Percentiles rank a stretch among this genome's conserved stretches.
Conservation (phyloP, 2,888 invertebrate genomes). For the Aporophyla nigra region DNA sequence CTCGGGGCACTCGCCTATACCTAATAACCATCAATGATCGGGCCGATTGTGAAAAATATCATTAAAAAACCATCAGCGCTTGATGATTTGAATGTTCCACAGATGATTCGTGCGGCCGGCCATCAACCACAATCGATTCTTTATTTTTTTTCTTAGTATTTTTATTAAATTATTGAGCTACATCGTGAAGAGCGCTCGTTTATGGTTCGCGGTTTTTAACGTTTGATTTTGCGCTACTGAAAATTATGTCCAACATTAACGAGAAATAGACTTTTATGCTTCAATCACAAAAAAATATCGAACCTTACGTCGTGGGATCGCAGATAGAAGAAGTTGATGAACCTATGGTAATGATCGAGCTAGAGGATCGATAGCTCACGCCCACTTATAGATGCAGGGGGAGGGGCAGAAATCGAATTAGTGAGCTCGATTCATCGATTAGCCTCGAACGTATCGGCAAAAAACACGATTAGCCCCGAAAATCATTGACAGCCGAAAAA, state of each 20-base stretch:
- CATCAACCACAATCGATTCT: constrained; percentile 90
- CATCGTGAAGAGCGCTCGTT: constrained; percentile 73
- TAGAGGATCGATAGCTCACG: constrained; percentile 87
- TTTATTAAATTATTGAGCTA: constrained; percentile 88
- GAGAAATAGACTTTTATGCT: constrained; percentile 22
- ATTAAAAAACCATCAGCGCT: constrained; percentile 91
- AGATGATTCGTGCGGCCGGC: constrained; percentile 83
- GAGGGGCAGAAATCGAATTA: constrained; percentile 90
- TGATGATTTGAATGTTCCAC: constrained; percentile 88
- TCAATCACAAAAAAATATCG: constrained; percentile 29
- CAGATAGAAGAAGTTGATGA: constrained; percentile 61
- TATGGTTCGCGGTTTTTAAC: constrained; percentile 69
- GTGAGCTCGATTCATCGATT: constrained; percentile 89
- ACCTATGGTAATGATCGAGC: constrained; percentile 76
- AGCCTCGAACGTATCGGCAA: constrained; percentile 86
- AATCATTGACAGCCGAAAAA: constrained; percentile 90
- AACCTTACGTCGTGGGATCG: constrained; percentile 40
- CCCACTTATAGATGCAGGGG: constrained; percentile 85
- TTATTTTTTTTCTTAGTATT: constrained; percentile 80
- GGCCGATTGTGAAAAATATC: constrained; percentile 91
- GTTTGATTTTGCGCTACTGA: constrained; percentile 71
- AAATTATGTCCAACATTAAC: constrained; percentile 36
- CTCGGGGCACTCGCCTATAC: constrained; percentile 87
- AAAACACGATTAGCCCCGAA: constrained; percentile 90
- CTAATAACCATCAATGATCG: constrained; percentile 91